These are phyloP conservation scores for Sakesphorus luctuosus DNA, from an alignment of 2,113 vertebrate species.

Conservation along the genomic window DNA sequence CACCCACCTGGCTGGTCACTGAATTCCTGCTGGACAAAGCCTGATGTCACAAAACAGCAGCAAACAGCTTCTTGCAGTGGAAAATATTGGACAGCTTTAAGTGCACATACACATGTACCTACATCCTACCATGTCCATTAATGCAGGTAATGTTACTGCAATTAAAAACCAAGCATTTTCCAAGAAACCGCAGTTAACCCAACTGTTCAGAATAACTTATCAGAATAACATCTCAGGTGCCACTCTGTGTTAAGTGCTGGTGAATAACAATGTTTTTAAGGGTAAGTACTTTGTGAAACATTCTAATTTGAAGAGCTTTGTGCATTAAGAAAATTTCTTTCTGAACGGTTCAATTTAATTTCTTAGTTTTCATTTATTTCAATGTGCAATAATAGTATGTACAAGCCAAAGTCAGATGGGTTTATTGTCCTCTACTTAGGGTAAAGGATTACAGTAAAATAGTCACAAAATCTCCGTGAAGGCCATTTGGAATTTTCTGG, in stretches of 20 bases:
- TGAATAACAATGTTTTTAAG: neutral
- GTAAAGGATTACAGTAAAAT: neutral
- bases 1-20: too few relatives aligned
- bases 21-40: neutral
- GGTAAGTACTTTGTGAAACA: neutral
- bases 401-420: neutral
- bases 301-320: neutral
- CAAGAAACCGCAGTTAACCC: slow-evolving; percentile 10
- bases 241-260: neutral
- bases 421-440: neutral
- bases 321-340: neutral
- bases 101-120: neutral
- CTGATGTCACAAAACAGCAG: neutral
- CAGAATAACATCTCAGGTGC: neutral
- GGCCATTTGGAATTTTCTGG: neutral
- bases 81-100: neutral
- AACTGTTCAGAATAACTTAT: neutral
- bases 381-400: neutral
- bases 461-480: neutral
- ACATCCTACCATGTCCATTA: neutral
- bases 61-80: neutral
- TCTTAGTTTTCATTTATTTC: neutral
- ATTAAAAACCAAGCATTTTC: slow-evolving; percentile 5
- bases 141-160: neutral
- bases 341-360: neutral